phyloP scores from a whole-genome alignment of 1,140 invertebrate species.

The Lycorma delicatula region DNA sequence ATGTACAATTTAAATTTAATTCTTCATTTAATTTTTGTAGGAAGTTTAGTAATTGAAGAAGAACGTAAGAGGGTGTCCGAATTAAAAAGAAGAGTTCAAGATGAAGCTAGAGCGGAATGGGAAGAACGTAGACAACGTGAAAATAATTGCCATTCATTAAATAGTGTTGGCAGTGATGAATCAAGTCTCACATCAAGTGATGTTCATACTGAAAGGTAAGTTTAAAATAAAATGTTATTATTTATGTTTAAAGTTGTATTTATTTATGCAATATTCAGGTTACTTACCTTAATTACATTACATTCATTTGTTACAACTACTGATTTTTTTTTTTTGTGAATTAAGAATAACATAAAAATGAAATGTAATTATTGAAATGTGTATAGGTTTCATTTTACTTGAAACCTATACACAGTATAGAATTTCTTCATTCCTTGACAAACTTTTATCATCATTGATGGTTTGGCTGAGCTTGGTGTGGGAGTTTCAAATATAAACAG shows the following conservation, averaged over 20 bases:
- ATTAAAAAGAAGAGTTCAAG: slow-evolving; percentile 74
- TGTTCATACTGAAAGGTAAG: slow-evolving; percentile 53
- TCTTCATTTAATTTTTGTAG: slow-evolving; percentile 39
- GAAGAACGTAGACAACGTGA: slow-evolving; percentile 52
- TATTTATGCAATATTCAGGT: neutral
- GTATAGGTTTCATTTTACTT: too few relatives aligned
- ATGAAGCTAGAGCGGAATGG: slow-evolving; percentile 80
- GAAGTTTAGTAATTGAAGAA: slow-evolving; percentile 82
- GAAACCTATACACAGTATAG: too few relatives aligned
- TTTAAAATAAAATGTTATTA: neutral
- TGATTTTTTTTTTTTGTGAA: too few relatives aligned
- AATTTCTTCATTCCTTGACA: too few relatives aligned
- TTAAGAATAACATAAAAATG: too few relatives aligned
- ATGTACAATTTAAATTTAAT: too few relatives aligned
- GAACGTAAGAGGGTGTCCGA: slow-evolving; percentile 78
- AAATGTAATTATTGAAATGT: too few relatives aligned
- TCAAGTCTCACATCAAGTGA: slow-evolving; percentile 53
- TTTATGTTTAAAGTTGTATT: neutral
- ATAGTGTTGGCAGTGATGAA: slow-evolving; percentile 57
- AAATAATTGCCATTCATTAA: slow-evolving; percentile 58
- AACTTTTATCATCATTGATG: too few relatives aligned
- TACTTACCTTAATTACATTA: too few relatives aligned
- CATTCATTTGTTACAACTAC: too few relatives aligned
- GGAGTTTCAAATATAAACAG: too few relatives aligned
- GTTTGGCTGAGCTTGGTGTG: too few relatives aligned